Conservation (phyloP, 2,797 vertebrate species). For the Phylloscopus collybita region DNA sequence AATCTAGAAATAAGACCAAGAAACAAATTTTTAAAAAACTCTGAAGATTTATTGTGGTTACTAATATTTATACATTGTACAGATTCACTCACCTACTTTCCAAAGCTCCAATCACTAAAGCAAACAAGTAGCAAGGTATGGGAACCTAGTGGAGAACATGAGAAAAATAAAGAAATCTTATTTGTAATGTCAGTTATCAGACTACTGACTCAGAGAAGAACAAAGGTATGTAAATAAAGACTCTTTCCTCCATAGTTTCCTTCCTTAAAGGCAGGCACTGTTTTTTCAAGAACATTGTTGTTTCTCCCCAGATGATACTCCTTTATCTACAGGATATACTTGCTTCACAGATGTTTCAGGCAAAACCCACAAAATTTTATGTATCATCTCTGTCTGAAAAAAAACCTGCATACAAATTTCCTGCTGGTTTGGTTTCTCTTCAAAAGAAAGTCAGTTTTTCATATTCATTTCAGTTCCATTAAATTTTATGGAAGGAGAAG, state of each 20-base stretch:
- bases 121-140: slow-evolving; percentile 94
- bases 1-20: background rate
- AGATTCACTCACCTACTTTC: slow-evolving; percentile 89
- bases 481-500: background rate
- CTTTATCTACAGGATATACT: background rate
- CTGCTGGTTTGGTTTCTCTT: background rate
- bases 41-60: background rate
- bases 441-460: background rate
- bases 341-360: background rate
- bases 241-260: background rate
- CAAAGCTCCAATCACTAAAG: slow-evolving; percentile 91
- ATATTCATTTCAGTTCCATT: background rate
- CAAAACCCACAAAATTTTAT: background rate
- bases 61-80: background rate
- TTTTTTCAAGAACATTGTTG: background rate
- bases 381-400: background rate
- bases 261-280: background rate
- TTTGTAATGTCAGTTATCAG: background rate
- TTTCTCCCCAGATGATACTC: background rate
- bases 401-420: background rate
- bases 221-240: background rate
- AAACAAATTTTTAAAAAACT: background rate
- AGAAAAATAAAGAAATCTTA: background rate
- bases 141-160: slow-evolving; percentile 80
- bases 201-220: background rate